Evolutionary conservation across 2,797 vertebrate species (phyloP).

Genomic region (Pteropus rufus): DNA sequence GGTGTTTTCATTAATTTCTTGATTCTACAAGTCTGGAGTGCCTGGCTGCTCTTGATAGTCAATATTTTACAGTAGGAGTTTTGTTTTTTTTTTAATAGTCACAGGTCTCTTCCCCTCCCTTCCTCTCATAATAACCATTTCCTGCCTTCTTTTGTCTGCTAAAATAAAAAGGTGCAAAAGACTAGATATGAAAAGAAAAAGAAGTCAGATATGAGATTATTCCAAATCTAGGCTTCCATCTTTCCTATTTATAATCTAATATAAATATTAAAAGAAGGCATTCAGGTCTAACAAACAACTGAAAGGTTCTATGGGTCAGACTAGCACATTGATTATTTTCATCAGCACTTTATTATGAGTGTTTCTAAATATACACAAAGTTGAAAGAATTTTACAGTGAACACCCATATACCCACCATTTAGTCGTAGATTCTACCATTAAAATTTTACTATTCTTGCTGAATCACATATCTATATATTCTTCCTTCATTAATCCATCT

Average conservation of each 20-base stretch:
- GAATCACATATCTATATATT: not conserved
- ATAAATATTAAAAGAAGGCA: slow-evolving; percentile 26
- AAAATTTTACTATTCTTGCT: not conserved
- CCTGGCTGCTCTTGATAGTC: slow-evolving; percentile 48
- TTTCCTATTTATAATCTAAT: slow-evolving; percentile 13
- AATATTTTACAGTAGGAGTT: slow-evolving; percentile 43
- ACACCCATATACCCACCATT: not conserved
- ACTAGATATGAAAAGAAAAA: slow-evolving; percentile 50
- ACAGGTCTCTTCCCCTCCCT: not conserved
- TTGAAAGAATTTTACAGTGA: slow-evolving; percentile 39
- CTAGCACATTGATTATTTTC: not conserved
- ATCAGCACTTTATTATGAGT: not conserved
- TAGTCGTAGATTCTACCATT: not conserved
- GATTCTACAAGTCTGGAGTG: slow-evolving; percentile 62
- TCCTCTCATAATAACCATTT: slow-evolving; percentile 47
- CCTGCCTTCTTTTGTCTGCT: slow-evolving; percentile 53
- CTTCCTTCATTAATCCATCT: not conserved
- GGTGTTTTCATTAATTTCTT: slow-evolving; percentile 74
- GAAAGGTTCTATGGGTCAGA: not conserved
- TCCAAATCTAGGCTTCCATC: slow-evolving; percentile 26
- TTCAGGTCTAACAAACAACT: not conserved
- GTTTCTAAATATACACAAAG: slow-evolving; percentile 22
- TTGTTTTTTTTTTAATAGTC: slow-evolving; percentile 7
- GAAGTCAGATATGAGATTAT: slow-evolving; percentile 38
- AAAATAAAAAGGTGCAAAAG: slow-evolving; percentile 57